Base-by-base conservation (phyloP, 2,888 invertebrate species). In the Leptinotarsa juncta region DNA sequence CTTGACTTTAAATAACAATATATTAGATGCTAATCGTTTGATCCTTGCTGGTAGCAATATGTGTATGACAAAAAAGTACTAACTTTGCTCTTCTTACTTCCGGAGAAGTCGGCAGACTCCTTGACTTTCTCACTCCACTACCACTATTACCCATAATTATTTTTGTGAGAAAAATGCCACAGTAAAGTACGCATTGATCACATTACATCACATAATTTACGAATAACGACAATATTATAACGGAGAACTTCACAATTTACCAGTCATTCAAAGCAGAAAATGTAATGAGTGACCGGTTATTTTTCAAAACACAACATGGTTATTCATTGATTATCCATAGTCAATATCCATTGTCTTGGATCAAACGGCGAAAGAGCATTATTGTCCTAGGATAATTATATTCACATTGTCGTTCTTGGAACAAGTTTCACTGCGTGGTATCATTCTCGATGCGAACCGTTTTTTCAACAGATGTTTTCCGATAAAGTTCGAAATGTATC, bases 21-120 rank as follows among this genome's bases (percentile, higher is more conserved):
- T 32, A 32, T 32, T 7, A 42, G 42, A 42, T 42, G 42, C 12
- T 42, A 12, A 42, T 42, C 10, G 3, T 42, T 42, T 42, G 10
- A 42, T 42, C 42, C 42, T 10, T 10, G 42, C 42, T 10, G 42
- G 10, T 42, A 12, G 10, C 3, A 15, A 51, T 16, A 51, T n/a
- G 16, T n/a, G 7, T n/a, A 7, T 53, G 5, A 53, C 53, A 53
- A 18, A 18, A 14, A 18, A 10, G 18, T 80, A 81, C 81, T 81
- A 78, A 79, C 77, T 83, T 81, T 16, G 83, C 81, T 76, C 85
- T 87, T 80, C 87, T 84, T 53, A 85, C 84, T 84, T 85, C 86
- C 48, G 86, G 94, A 72, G 95, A 95, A 80, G 94, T 95, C 76
- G 95, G 95, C 85, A 95, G 89, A 87, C 95, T 95, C 85, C 94